These are phyloP conservation scores for Acronicta alni DNA, from an alignment of 2,888 invertebrate genomes.

Conservation along the genomic window DNA sequence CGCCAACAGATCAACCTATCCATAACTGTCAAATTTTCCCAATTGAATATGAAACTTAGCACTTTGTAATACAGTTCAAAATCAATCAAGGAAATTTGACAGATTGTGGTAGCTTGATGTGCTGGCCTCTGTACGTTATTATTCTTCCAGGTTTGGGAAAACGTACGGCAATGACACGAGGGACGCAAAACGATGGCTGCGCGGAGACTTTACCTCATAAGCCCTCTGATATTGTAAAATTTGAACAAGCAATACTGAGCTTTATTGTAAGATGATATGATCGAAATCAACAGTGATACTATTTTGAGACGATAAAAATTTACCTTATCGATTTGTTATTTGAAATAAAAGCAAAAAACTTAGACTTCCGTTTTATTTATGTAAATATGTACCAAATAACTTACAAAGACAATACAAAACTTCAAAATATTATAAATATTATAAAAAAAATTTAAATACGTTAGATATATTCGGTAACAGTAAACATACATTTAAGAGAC, in stretches of 20 bases:
- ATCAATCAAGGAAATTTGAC: too few species aligned
- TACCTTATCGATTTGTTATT: conserved; percentile 24
- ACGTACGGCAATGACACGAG: conserved; percentile 93
- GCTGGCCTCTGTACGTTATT: too few species aligned
- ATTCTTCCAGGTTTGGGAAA: conserved; percentile 90
- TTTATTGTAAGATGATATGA: conserved; percentile 24
- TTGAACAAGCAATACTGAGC: conserved; percentile 25
- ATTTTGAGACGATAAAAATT: conserved; percentile 51
- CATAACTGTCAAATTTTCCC: too few species aligned
- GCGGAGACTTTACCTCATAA: conserved; percentile 89
- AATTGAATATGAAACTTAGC: too few species aligned
- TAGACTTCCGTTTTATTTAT: conserved; percentile 7
- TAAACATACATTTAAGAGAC: too few species aligned
- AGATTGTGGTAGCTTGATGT: too few species aligned
- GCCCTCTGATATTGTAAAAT: not conserved
- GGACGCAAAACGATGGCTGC: conserved; percentile 93
- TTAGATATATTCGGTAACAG: too few species aligned
- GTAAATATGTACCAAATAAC: conserved; percentile 3
- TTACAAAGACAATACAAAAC: conserved; percentile 7
- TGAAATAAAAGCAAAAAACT: conserved; percentile 27
- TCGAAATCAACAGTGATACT: conserved; percentile 54
- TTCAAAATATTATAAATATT: not conserved
- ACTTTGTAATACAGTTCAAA: too few species aligned
- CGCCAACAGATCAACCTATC: too few species aligned
- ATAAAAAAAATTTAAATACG: too few species aligned